These are phyloP conservation scores for Cossypha heuglini DNA, from an alignment of 2,797 vertebrate genomes.

Conservation along the genomic window DNA sequence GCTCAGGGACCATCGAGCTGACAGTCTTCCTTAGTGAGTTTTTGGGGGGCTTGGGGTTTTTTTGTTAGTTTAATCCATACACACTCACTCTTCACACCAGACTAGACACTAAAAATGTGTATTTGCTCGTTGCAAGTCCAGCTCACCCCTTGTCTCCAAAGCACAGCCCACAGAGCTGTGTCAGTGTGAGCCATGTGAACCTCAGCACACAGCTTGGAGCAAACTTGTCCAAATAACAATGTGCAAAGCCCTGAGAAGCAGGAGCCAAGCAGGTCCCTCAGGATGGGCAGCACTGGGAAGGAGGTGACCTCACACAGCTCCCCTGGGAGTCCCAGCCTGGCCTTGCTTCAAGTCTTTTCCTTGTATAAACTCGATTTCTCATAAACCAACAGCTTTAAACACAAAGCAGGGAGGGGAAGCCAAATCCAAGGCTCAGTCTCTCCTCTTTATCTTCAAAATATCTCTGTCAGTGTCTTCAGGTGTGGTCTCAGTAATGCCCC, in stretches of 20 bases:
- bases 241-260: background rate
- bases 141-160: background rate
- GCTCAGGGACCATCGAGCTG: background rate
- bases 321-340: background rate
- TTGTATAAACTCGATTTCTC: background rate
- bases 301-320: background rate
- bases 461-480: background rate
- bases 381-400: background rate
- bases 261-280: background rate
- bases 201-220: background rate
- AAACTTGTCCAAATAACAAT: background rate
- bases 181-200: background rate
- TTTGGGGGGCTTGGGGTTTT: rapidly evolving
- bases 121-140: background rate
- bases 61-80: background rate
- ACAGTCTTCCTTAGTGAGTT: background rate
- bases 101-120: background rate
- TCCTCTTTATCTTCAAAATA: background rate
- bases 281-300: rapidly evolving
- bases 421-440: background rate
- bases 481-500: background rate
- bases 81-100: background rate
- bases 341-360: background rate
- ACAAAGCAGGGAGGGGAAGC: constrained; percentile 22
- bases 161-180: background rate